A percentile compares a stretch with the other conserved stretches of the same genome.
phyloP scores from a whole-genome alignment of 2,888 invertebrate genomes.

The Brenthis hecate region DNA sequence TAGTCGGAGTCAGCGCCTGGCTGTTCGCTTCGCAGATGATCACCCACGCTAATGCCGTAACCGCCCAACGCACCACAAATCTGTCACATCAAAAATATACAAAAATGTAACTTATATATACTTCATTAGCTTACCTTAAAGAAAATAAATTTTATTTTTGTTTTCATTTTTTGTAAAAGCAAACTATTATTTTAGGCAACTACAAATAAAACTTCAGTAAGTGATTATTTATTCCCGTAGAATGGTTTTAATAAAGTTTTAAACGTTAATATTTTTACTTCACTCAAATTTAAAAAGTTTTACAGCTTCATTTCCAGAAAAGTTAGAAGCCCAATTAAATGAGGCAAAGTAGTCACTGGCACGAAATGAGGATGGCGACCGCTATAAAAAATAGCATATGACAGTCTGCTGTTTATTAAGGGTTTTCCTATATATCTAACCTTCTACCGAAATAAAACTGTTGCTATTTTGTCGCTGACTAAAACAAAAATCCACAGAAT shows the following conservation, averaged over 20 bases:
- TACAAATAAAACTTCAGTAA: slow-evolving; percentile 6
- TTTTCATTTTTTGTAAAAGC: too few species aligned
- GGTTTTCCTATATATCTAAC: too few species aligned
- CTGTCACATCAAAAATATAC: slow-evolving; percentile 41
- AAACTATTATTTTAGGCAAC: not conserved
- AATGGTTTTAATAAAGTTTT: slow-evolving; percentile 8
- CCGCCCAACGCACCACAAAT: slow-evolving; percentile 72
- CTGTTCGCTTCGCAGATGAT: slow-evolving; percentile 57
- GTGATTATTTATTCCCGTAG: not conserved
- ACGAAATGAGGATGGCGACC: not conserved
- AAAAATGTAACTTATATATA: too few species aligned
- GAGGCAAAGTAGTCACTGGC: not conserved
- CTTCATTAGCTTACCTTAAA: too few species aligned
- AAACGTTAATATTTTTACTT: slow-evolving; percentile 16
- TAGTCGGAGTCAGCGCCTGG: slow-evolving; percentile 68
- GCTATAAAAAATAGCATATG: not conserved
- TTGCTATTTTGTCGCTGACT: too few species aligned
- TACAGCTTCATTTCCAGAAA: slow-evolving; percentile 1
- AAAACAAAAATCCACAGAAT: too few species aligned
- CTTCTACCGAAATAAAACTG: too few species aligned
- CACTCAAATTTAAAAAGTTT: slow-evolving; percentile 1
- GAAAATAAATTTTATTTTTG: too few species aligned
- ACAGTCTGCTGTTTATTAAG: too few species aligned
- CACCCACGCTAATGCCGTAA: slow-evolving; percentile 56
- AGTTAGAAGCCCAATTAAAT: slow-evolving; percentile 1